phyloP scores from a whole-genome alignment of 2,113 vertebrate species.

The Mesembrinibis cayennensis region DNA sequence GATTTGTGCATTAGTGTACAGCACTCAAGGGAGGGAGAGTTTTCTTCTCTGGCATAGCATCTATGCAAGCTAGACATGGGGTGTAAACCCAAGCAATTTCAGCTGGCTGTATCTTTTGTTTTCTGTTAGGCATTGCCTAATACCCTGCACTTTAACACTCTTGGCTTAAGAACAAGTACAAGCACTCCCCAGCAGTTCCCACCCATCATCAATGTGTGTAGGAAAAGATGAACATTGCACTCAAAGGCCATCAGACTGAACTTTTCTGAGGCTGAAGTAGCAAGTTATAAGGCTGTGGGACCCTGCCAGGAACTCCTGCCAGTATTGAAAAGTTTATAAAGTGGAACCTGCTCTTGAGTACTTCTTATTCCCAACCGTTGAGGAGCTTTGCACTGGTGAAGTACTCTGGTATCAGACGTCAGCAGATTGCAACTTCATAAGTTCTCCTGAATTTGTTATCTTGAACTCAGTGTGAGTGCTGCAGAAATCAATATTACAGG shows the following conservation, averaged over 20 bases:
- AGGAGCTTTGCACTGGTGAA: not conserved
- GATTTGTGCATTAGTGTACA: not conserved
- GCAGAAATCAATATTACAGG: not conserved
- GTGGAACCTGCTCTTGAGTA: not conserved
- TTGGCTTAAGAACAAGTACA: not conserved
- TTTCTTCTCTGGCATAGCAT: not conserved
- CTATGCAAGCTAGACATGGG: not conserved
- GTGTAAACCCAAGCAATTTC: not conserved
- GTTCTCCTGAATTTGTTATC: not conserved
- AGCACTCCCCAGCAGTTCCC: not conserved
- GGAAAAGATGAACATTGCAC: not conserved
- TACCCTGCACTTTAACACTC: not conserved
- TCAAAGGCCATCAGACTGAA: not conserved
- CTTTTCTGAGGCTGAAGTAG: not conserved
- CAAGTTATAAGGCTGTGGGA: not conserved
- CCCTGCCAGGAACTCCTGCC: not conserved
- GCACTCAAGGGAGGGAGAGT: not conserved
- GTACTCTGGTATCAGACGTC: not conserved
- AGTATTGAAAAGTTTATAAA: not conserved
- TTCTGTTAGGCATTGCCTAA: not conserved
- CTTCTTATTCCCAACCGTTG: not conserved
- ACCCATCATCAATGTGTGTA: not conserved
- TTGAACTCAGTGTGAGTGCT: fast-evolving
- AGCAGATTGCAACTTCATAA: not conserved
- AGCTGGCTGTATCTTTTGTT: not conserved